Evolutionary conservation across 1,140 invertebrate species (phyloP).

Genomic region (Aphidius ervi): DNA sequence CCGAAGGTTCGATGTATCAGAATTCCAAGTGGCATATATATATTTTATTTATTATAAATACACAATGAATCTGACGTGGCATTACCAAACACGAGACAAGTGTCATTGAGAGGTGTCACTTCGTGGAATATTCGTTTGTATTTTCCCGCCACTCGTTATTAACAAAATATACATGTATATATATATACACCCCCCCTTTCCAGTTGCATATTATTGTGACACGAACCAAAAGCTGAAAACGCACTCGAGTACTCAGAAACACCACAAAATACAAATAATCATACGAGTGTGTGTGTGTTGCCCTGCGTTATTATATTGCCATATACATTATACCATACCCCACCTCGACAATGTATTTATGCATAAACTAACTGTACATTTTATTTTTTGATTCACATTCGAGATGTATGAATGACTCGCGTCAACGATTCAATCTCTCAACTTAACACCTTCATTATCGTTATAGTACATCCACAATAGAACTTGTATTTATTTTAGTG

Average conservation of each 20-base stretch:
- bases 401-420: constrained; percentile 3
- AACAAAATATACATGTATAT: constrained; percentile 30
- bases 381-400: constrained; percentile 28
- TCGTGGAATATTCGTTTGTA: constrained; percentile 55
- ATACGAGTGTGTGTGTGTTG: constrained; percentile 20
- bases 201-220: constrained; percentile 25
- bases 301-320: no score
- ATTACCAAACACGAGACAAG: constrained; percentile 26
- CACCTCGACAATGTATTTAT: constrained; percentile 8
- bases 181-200: constrained; percentile 34
- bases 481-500: no score
- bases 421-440: constrained; percentile 1
- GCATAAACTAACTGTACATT: not conserved
- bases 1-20: constrained; percentile 1
- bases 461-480: no score
- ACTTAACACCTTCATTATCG: not conserved
- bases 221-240: constrained; percentile 4
- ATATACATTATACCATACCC: no score
- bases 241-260: constrained; percentile 38
- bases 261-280: constrained; percentile 50
- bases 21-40: not conserved
- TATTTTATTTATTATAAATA: constrained; percentile 1
- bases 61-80: constrained; percentile 2
- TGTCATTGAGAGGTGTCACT: constrained; percentile 55
- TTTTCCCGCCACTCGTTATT: constrained; percentile 49